Conservation (phyloP, 2,888 invertebrate species). For the Synanthedon formicaeformis region DNA sequence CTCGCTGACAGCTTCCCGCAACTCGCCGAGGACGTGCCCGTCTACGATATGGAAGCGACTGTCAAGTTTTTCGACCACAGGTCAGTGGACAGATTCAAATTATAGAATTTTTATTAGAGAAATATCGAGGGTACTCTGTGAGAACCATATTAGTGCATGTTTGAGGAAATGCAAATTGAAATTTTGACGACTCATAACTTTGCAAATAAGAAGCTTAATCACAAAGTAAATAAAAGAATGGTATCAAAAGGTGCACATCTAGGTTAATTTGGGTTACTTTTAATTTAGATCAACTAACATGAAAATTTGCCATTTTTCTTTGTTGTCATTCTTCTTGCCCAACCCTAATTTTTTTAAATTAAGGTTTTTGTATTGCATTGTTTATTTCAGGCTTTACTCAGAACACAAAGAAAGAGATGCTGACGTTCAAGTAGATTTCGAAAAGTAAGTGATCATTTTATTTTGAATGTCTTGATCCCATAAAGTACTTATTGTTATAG, state of each 20-base stretch:
- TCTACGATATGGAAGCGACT: constrained; percentile 77
- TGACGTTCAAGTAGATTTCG: constrained; percentile 53
- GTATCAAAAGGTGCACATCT: too few relatives aligned
- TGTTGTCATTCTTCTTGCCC: too few relatives aligned
- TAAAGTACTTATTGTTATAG: too few relatives aligned
- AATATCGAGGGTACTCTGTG: too few relatives aligned
- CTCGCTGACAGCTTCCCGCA: constrained; percentile 77
- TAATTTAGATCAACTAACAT: too few relatives aligned
- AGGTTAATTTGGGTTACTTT: too few relatives aligned
- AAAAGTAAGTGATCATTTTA: constrained; percentile 29
- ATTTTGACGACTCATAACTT: not conserved
- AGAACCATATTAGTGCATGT: not conserved
- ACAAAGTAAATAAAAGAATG: not conserved
- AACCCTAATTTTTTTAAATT: too few relatives aligned
- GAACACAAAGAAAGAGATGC: constrained; percentile 42
- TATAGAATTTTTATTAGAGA: too few relatives aligned
- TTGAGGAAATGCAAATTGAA: not conserved
- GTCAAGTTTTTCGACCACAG: constrained; percentile 79
- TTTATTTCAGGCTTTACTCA: constrained; percentile 30
- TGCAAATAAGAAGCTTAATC: not conserved
- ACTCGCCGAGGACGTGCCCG: constrained; percentile 73
- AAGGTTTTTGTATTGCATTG: too few relatives aligned
- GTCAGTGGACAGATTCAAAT: constrained; percentile 19
- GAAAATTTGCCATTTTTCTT: too few relatives aligned
- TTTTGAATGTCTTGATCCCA: too few relatives aligned